Conservation (phyloP, 2,797 vertebrate species). For the Holocentrus rufus region DNA sequence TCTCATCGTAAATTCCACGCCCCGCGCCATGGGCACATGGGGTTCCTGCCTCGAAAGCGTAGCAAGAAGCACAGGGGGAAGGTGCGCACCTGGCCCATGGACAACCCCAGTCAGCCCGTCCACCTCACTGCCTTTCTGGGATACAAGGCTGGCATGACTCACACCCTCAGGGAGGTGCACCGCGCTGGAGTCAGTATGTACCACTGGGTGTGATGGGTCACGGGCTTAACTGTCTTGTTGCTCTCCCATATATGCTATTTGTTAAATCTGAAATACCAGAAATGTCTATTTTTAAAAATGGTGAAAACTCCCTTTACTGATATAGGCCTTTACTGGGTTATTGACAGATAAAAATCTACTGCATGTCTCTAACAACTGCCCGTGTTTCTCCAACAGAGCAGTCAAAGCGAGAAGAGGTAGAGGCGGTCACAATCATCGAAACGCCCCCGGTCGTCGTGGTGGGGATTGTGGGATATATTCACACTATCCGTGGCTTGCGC, state of each 20-base stretch:
- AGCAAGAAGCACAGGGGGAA: slow-evolving; percentile 88
- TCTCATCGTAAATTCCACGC: slow-evolving; percentile 97
- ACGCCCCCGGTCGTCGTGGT: slow-evolving; percentile 91
- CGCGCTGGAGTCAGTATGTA: slow-evolving; percentile 89
- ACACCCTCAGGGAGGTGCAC: slow-evolving; percentile 90
- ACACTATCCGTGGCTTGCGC: slow-evolving; percentile 86
- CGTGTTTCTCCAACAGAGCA: slow-evolving; percentile 78
- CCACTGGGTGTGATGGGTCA: background rate
- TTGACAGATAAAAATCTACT: background rate
- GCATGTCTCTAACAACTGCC: background rate
- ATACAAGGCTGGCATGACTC: slow-evolving; percentile 98
- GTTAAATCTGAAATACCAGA: background rate
- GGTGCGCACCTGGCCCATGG: slow-evolving; percentile 92
- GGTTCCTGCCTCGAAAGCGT: slow-evolving; percentile 90
- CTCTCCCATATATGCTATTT: too few species aligned
- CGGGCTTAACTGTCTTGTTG: background rate
- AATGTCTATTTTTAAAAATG: background rate
- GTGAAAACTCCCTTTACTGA: background rate
- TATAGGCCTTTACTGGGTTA: background rate
- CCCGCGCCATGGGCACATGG: slow-evolving; percentile 93
- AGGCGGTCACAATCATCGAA: slow-evolving; percentile 93
- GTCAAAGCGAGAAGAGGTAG: slow-evolving; percentile 91
- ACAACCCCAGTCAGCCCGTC: slow-evolving; percentile 88
- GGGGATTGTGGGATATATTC: slow-evolving; percentile 90
- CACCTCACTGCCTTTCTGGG: slow-evolving; percentile 94